Percentiles rank a stretch among this genome's conserved stretches.
phyloP scores from a whole-genome alignment of 2,797 vertebrate species.

The Platyrinchus mystaceus region DNA sequence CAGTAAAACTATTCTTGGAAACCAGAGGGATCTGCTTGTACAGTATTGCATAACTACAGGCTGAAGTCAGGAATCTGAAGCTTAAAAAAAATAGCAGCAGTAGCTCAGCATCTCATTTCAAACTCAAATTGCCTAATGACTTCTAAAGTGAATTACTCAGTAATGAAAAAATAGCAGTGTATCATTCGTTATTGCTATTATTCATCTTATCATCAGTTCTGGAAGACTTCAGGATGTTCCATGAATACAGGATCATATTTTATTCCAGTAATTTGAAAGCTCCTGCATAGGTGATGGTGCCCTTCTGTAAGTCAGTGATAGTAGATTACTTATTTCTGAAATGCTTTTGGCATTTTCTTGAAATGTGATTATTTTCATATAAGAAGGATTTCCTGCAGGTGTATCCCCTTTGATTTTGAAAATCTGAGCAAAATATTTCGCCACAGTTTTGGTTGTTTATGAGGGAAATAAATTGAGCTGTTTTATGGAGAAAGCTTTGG shows the following conservation, averaged over 20 bases:
- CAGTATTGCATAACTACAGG: not conserved
- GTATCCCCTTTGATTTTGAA: not conserved
- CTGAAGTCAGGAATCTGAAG: not conserved
- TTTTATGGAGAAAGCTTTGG: not conserved
- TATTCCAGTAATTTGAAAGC: not conserved
- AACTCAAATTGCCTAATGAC: constrained; percentile 19
- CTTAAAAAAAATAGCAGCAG: not conserved
- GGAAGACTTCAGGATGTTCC: constrained; percentile 32
- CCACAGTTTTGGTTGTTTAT: not conserved
- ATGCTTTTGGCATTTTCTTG: not conserved
- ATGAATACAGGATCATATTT: not conserved
- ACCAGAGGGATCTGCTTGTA: constrained; percentile 9
- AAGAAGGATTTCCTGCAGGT: not conserved
- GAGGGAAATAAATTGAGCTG: not conserved
- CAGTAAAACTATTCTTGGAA: constrained; percentile 22
- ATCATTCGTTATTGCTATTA: not conserved
- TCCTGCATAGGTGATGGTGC: not conserved
- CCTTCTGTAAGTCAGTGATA: not conserved
- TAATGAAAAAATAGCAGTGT: constrained; percentile 10
- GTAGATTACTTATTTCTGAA: not conserved
- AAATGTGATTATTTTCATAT: not conserved
- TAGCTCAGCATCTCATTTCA: not conserved
- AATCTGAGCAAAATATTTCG: not conserved
- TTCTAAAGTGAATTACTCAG: constrained; percentile 4
- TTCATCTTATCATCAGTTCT: not conserved